Base-by-base conservation (phyloP, 2,113 vertebrate genomes). In the Nesoenas mayeri region DNA sequence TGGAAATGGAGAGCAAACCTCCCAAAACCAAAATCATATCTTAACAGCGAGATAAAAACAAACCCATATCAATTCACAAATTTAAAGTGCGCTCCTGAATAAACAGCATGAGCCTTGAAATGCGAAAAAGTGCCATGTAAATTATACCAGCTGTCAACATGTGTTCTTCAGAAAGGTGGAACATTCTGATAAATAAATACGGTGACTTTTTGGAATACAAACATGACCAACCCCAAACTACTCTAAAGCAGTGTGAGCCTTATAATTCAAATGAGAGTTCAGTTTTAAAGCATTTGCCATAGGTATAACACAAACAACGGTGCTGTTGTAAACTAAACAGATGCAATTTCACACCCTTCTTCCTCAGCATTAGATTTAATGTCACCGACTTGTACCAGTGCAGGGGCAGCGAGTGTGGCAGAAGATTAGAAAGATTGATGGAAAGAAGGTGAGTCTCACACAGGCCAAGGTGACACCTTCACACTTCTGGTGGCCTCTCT, bases 361-460 rank as follows among this genome's bases (percentile, higher is more conserved):
- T 85, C 56, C 64, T n/a, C 32, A 25, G 73, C 29, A 1, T 9
- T 34, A 67, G 73, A 40, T 51, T 57, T 32, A 34, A 44, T 9
- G 47, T 29, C 34, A 36, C 22, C 0, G 2, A 22, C 62, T 26
- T 6, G 57, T 42, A 48, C n/a, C 12, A 4, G 4, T 1, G 12
- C 58, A 40, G 60, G 34, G 58, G 29, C 36, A 70, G 53, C 16
- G 47, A 16, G 47, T 11, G 8, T 28, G 47, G 72, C 56, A 54
- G 38, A 70, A 11, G 15, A 47, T 18, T 12, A 25, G 21, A 7
- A 22, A 72, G 53, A 20, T 0, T 61, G 29, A 60, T 60, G 71
- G 70, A 28, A 25, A 88, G 44, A 57, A 31, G 9, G 5, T 32
- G 32, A 58, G 25, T 64, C 58, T 2, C 34, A 5, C 11, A 50